phyloP scores from a whole-genome alignment of 2,113 vertebrate genomes.

The Clarias macrocephalus region DNA sequence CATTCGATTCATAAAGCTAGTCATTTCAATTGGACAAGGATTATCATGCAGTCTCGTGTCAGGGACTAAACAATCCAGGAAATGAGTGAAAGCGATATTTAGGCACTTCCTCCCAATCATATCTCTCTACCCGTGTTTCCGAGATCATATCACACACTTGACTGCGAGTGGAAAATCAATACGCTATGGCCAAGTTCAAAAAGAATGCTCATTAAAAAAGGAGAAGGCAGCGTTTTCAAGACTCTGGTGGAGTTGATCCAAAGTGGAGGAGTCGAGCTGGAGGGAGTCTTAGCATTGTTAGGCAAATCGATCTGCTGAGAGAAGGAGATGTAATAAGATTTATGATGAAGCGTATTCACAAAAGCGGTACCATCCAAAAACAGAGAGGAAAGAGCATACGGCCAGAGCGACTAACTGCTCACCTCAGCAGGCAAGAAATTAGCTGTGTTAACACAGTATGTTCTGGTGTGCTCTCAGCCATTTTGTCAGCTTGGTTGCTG shows the following conservation, averaged over 20 bases:
- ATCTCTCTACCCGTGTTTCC: constrained; percentile 48
- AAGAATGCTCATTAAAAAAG: constrained; percentile 66
- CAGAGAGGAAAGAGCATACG: constrained; percentile 35
- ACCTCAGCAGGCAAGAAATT: constrained; percentile 62
- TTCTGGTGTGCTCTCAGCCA: constrained; percentile 37
- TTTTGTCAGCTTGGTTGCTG: constrained; percentile 40
- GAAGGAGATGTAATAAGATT: constrained; percentile 41
- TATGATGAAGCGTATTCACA: constrained; percentile 59
- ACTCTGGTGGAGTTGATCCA: constrained; percentile 47
- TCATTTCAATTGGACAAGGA: constrained; percentile 61
- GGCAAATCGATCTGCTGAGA: constrained; percentile 60
- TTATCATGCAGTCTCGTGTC: constrained; percentile 61
- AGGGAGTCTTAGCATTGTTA: constrained; percentile 64
- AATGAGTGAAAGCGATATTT: constrained; percentile 48
- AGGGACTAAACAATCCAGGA: constrained; percentile 43
- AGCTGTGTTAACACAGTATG: constrained; percentile 53
- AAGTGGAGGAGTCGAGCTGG: constrained; percentile 54
- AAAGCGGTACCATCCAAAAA: constrained; percentile 47
- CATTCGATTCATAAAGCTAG: constrained; percentile 47
- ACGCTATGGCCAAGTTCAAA: constrained; percentile 61
- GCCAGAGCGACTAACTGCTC: constrained; percentile 39
- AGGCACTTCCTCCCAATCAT: constrained; percentile 47
- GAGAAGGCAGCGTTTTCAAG: constrained; percentile 51
- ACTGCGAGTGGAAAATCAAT: constrained; percentile 66
- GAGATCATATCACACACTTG: constrained; percentile 63